These are phyloP conservation scores for Saxidomus purpurata DNA, from an alignment of 1,140 invertebrate genomes.

Conservation along the genomic window DNA sequence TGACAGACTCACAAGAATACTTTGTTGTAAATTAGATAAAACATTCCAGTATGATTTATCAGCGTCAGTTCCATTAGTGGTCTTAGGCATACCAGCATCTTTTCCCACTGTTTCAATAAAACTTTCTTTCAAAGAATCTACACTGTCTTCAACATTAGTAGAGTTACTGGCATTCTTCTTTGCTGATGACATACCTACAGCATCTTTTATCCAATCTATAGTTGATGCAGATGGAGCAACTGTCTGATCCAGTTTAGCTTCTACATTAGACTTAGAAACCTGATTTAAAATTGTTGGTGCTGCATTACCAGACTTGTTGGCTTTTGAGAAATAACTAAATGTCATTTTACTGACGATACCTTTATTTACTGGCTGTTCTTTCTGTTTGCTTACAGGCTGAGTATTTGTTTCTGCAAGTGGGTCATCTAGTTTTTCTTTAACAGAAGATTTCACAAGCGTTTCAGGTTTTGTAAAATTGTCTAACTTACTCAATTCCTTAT, in stretches of 20 bases:
- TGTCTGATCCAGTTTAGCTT: neutral
- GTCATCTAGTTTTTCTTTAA: constrained; percentile 8
- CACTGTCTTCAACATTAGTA: neutral
- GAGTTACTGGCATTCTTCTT: neutral
- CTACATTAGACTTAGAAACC: neutral
- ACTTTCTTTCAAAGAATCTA: neutral
- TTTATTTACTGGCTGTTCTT: neutral
- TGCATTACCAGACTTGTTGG: neutral
- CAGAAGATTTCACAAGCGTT: neutral
- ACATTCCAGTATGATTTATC: constrained; percentile 27
- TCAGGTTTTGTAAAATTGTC: neutral
- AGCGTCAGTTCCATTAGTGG: neutral
- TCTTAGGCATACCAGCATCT: neutral
- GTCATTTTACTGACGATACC: neutral
- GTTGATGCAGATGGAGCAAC: neutral
- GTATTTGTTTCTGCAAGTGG: constrained; percentile 1
- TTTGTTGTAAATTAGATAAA: constrained; percentile 43
- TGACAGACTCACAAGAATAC: neutral
- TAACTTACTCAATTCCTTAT: neutral
- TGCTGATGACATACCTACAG: neutral
- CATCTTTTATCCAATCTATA: neutral
- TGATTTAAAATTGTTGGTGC: neutral
- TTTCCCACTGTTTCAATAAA: neutral
- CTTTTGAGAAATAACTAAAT: constrained; percentile 21
- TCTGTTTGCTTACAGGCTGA: neutral